These are phyloP conservation scores for Lucilia sericata DNA, from an alignment of 1,140 invertebrate species.

Conservation along the genomic window DNA sequence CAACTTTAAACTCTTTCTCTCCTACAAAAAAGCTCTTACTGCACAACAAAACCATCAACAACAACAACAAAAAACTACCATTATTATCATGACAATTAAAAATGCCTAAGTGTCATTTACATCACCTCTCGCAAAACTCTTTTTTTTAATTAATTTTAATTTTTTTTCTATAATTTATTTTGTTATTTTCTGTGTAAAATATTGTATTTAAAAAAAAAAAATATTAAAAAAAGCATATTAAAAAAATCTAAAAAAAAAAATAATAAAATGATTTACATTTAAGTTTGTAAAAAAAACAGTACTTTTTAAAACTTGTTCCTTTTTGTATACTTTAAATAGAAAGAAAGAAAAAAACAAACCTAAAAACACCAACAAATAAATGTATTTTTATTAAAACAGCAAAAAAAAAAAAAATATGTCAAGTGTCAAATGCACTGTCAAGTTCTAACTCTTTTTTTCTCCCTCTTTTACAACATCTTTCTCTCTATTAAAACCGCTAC, in stretches of 20 bases:
- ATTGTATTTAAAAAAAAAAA: slow-evolving; percentile 40
- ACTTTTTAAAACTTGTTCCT: slow-evolving; percentile 18
- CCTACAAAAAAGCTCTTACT: not conserved
- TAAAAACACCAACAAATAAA: not conserved
- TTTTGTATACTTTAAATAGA: slow-evolving; percentile 9
- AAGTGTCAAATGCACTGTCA: slow-evolving; percentile 11
- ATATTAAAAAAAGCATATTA: slow-evolving; percentile 32
- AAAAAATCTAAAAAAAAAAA: slow-evolving; percentile 40
- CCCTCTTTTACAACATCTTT: not conserved
- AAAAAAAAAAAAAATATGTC: not conserved
- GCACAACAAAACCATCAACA: not conserved
- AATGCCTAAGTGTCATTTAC: not conserved
- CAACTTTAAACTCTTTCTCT: not conserved
- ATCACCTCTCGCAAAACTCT: slow-evolving; percentile 32
- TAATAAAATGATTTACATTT: slow-evolving; percentile 48
- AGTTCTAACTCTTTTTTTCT: not conserved
- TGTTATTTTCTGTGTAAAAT: slow-evolving; percentile 39
- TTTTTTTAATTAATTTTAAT: not conserved
- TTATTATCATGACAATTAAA: not conserved
- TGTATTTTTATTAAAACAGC: not conserved
- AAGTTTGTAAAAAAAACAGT: not conserved
- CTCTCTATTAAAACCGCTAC: not conserved
- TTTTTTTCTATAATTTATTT: slow-evolving; percentile 30
- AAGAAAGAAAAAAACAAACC: not conserved
- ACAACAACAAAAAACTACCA: slow-evolving; percentile 18